Base-by-base conservation (phyloP, 2,113 vertebrate species). In the Piprites chloris region DNA sequence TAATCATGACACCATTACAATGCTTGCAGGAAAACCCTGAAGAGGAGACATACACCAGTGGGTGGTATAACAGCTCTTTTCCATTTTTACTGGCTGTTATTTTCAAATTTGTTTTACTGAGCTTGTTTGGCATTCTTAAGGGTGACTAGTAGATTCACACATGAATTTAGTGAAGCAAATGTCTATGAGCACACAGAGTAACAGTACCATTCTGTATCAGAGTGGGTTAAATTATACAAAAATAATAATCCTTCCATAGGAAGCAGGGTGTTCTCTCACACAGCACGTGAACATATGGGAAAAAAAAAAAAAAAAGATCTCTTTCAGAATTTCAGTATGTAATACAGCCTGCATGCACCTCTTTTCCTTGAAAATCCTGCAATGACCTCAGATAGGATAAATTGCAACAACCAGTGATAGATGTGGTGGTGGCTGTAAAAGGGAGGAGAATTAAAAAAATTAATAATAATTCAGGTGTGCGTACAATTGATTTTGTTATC, bases 391-490 rank as follows among this genome's bases (percentile, higher is more conserved):
- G 73, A 50, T 79, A 87, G 11, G 24, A 63, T 9, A 76, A 78
- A 35, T 12, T 68, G 33, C 22, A 93, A 3, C 24, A 63, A 52
- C 12, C 13, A 53, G 9, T 33, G 8, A 5, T 50, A 35, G 46
- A 61, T 80, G 14, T 37, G 28, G 8, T 32, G 52, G 14, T 58
- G 61, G 9, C 14, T 74, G 27, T 26, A 85, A 90, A 94, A 81
- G 5, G 47, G 19, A 85, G 22, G 23, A 49, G 55, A 78, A 71
- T 8, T 67, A 32, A 76, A 37, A 4, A 19, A 44, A 42, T 13
- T 13, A 22, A 7, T 2, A 47, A 47, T n/a, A 50, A 17, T 37
- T 73, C 28, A 14, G 15, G 5, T 0, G 0, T 33, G 22, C 1
- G 2, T 67, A 14, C 6, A 11, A 71, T 15, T 4, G 7, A 71